Base-by-base conservation (phyloP, 1,140 invertebrate genomes). In the Campodea augens region DNA sequence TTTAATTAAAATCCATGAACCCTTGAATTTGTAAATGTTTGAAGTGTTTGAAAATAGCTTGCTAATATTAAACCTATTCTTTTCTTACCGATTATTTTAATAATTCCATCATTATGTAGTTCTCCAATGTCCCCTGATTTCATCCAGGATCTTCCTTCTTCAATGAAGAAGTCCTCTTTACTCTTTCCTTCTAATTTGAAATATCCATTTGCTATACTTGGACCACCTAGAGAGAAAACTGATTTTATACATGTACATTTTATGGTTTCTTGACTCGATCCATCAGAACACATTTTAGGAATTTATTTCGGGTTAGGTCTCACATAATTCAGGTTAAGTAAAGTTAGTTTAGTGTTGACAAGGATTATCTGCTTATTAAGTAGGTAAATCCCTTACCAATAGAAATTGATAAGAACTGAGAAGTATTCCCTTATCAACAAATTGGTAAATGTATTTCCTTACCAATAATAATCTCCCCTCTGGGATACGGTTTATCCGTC, bases 61-160 rank as follows among this genome's bases (percentile, higher is more conserved):
- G n/a, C n/a, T n/a, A n/a, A n/a, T n/a, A n/a, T n/a, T n/a, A n/a
- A n/a, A n/a, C n/a, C n/a, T n/a, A n/a, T n/a, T n/a, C n/a, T n/a
- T n/a, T n/a, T 59, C 67, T 60, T 61, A 92, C 90, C 93, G 57
- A 98, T 97, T 55, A 99, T 96, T 69, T 86, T 88, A 37, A 98
- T 76, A 53, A 78, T 81, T 32, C 95, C 95, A 66, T 98, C 90
- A 22, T 72, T 64, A 57, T 91, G 80, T 49, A 96, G 66, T 70
- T 95, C 87, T 5, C 83, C 92, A 66, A 99, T 89, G 65, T 99
- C 95, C 3, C 95, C 95, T 39, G 89, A 91, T 53, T 77, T 79
- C 64, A 98, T 98, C 84, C 90, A 95, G 46, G 81, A 67, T 49
- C 70, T 73, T 0, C 83, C 85, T 52, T 84, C 72, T 52, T 76